Evolutionary conservation across 2,888 invertebrate genomes (phyloP).

Genomic region (Malthinus seriepunctatus): DNA sequence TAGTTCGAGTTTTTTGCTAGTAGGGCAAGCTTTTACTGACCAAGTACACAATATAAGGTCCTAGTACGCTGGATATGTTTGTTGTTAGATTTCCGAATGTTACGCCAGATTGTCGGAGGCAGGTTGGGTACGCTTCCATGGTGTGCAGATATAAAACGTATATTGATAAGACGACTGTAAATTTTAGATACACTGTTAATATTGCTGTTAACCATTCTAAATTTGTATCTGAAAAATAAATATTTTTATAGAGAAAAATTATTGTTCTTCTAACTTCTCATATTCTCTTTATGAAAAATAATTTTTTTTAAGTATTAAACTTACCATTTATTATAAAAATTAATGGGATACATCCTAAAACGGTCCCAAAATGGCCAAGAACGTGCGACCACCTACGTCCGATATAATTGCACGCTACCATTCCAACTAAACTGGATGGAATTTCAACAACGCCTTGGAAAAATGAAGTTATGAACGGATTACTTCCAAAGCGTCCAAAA

Average conservation of each 20-base stretch:
- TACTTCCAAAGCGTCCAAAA: conserved; percentile 61
- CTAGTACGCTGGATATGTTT: conserved; percentile 60
- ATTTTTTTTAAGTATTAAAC: conserved; percentile 3
- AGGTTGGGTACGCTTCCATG: conserved; percentile 70
- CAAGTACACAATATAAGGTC: conserved; percentile 65
- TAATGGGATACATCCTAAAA: conserved; percentile 53
- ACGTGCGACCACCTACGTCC: conserved; percentile 60
- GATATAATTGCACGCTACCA: conserved; percentile 57
- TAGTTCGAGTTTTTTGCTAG: background rate
- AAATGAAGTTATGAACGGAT: conserved; percentile 68
- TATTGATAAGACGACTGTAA: conserved; percentile 60
- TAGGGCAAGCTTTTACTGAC: conserved; percentile 45
- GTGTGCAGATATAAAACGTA: conserved; percentile 64
- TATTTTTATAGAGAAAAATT: background rate
- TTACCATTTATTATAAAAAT: conserved; percentile 52
- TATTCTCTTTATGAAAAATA: no score
- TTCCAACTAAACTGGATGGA: conserved; percentile 64
- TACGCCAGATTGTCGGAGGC: conserved; percentile 66
- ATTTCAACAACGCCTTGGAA: conserved; percentile 66
- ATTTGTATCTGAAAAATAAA: conserved; percentile 12
- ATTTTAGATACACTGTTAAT: conserved; percentile 57
- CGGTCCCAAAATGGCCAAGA: conserved; percentile 52
- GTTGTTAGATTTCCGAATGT: conserved; percentile 62
- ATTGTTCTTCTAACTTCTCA: no score
- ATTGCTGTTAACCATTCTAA: conserved; percentile 18